phyloP scores from a whole-genome alignment of 2,113 vertebrate genomes.

The Laterallus jamaicensis region DNA sequence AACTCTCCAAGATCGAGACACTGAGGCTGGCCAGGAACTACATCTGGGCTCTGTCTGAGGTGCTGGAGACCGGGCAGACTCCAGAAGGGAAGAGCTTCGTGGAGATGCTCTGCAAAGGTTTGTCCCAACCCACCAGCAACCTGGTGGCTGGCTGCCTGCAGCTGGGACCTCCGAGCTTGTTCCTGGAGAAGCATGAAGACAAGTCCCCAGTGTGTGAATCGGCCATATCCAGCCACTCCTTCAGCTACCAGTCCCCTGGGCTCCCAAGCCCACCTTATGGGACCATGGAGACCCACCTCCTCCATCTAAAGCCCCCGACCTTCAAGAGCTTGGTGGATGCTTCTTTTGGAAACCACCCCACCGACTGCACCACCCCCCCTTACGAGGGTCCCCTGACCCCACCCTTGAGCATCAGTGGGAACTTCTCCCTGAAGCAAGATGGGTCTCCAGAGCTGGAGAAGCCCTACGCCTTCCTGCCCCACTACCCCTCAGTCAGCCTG shows the following conservation, averaged over 20 bases:
- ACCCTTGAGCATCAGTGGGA: slow-evolving; percentile 91
- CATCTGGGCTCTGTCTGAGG: slow-evolving; percentile 97
- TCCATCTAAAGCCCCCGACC: slow-evolving; percentile 84
- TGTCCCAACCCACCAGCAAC: slow-evolving; percentile 97
- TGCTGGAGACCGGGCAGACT: slow-evolving; percentile 89
- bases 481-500: slow-evolving; percentile 74
- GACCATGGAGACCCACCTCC: slow-evolving; percentile 88
- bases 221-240: slow-evolving; percentile 69
- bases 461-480: slow-evolving; percentile 77
- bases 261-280: slow-evolving; percentile 96
- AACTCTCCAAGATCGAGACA: slow-evolving; percentile 97
- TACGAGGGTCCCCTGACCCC: slow-evolving; percentile 95
- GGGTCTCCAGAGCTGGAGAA: slow-evolving; percentile 90
- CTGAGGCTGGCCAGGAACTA: slow-evolving; percentile 93
- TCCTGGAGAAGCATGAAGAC: slow-evolving; percentile 87
- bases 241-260: slow-evolving; percentile 89
- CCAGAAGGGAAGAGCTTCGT: slow-evolving; percentile 89
- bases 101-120: slow-evolving; percentile 97
- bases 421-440: slow-evolving; percentile 94
- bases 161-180: slow-evolving; percentile 78
- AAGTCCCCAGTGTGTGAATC: slow-evolving; percentile 72
- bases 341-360: slow-evolving; percentile 81
- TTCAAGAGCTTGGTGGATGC: slow-evolving; percentile 82
- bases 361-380: slow-evolving; percentile 85
- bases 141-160: slow-evolving; percentile 95